Evolutionary conservation across 2,113 vertebrate genomes (phyloP).

Genomic region (Rhynchopsitta pachyrhyncha): DNA sequence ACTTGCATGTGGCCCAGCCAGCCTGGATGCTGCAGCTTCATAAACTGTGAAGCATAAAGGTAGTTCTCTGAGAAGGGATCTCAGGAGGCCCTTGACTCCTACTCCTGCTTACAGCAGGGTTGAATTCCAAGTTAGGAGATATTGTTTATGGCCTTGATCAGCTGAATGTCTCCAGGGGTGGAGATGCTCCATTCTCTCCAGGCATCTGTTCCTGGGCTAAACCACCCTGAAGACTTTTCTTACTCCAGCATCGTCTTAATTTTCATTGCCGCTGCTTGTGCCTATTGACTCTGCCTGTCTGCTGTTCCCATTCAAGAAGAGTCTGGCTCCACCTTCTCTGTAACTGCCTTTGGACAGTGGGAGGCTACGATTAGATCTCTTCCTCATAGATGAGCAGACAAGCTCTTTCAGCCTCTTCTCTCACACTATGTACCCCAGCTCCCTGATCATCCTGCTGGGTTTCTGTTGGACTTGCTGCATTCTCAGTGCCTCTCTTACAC

Average conservation of each 20-base stretch:
- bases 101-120: background rate
- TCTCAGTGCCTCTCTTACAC: background rate
- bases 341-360: background rate
- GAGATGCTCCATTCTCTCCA: background rate
- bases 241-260: background rate
- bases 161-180: background rate
- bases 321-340: background rate
- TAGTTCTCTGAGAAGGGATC: background rate
- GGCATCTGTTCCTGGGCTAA: background rate
- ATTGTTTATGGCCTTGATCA: background rate
- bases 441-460: background rate
- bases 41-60: background rate
- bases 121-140: background rate
- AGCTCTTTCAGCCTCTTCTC: background rate
- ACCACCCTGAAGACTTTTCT: background rate
- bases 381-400: background rate
- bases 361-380: background rate
- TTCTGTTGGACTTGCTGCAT: background rate
- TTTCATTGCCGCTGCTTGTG: background rate
- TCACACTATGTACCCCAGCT: fast-evolving
- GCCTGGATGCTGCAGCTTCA: background rate
- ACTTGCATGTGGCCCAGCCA: fast-evolving
- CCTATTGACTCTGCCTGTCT: background rate
- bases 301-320: background rate
- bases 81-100: background rate